Percentiles rank a stretch among this genome's conserved stretches.
These are phyloP conservation scores for Eutolmus rufibarbis DNA, from an alignment of 2,888 invertebrate genomes.

Conservation along the genomic window DNA sequence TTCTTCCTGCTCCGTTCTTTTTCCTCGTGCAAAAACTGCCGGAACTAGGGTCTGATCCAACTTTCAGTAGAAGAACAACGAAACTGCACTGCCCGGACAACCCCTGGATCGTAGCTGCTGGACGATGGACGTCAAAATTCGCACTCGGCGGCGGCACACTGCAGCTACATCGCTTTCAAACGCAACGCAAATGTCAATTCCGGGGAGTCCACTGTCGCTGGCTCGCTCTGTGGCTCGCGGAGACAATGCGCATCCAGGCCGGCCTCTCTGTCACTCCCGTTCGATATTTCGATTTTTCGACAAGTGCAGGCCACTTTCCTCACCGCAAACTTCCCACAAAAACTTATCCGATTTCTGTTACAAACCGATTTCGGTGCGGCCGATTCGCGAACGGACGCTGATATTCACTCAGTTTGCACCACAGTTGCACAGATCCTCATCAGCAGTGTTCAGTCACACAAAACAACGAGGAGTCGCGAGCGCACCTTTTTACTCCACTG, in stretches of 20 bases:
- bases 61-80: neutral
- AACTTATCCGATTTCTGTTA: neutral
- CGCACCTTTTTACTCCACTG: neutral
- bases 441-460: neutral
- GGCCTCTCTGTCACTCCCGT: slow-evolving; percentile 6
- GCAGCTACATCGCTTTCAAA: neutral
- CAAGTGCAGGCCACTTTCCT: slow-evolving; percentile 6
- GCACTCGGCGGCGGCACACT: neutral
- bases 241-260: neutral
- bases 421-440: neutral
- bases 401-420: neutral
- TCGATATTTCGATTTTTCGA: slow-evolving; percentile 40
- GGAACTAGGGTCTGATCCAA: neutral
- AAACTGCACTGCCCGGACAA: neutral
- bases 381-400: neutral
- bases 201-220: neutral
- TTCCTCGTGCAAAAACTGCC: neutral
- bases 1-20: neutral
- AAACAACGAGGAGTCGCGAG: neutral
- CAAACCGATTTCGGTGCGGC: neutral
- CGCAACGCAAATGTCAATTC: slow-evolving; percentile 1
- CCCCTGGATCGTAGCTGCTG: neutral
- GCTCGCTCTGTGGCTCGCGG: neutral
- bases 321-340: neutral
- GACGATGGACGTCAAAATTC: neutral